phyloP scores from a whole-genome alignment of 2,888 invertebrate genomes.

The Epicampocera succincta region DNA sequence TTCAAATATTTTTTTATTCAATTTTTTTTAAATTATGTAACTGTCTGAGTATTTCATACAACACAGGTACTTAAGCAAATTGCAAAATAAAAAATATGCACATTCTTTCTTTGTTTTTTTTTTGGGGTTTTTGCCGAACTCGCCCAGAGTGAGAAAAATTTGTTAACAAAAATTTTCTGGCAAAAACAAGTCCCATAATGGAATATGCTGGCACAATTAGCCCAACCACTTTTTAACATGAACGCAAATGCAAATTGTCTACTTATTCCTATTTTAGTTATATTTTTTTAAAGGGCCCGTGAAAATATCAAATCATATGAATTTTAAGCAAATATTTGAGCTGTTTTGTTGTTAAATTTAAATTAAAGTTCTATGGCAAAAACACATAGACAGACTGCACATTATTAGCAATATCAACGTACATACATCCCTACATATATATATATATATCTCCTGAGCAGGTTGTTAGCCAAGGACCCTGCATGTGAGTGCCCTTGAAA shows the following conservation, averaged over 20 bases:
- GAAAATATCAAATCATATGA: no score
- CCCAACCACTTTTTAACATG: slow-evolving; percentile 9
- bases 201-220: slow-evolving; percentile 53
- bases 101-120: neutral
- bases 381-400: no score
- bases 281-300: slow-evolving; percentile 48
- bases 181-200: slow-evolving; percentile 62
- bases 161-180: slow-evolving; percentile 66
- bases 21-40: slow-evolving; percentile 19
- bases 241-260: slow-evolving; percentile 60
- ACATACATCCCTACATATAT: no score
- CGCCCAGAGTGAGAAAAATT: slow-evolving; percentile 68
- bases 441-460: no score
- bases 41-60: slow-evolving; percentile 69
- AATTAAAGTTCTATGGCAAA: neutral
- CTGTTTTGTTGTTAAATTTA: neutral
- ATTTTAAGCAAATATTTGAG: neutral
- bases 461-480: no score
- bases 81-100: slow-evolving; percentile 48
- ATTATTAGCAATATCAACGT: no score
- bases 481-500: no score
- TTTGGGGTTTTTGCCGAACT: neutral
- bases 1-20: slow-evolving; percentile 71
- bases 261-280: slow-evolving; percentile 51
- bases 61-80: slow-evolving; percentile 67